These are phyloP conservation scores for Pandemis heparana DNA, from an alignment of 2,888 invertebrate genomes.

Conservation along the genomic window DNA sequence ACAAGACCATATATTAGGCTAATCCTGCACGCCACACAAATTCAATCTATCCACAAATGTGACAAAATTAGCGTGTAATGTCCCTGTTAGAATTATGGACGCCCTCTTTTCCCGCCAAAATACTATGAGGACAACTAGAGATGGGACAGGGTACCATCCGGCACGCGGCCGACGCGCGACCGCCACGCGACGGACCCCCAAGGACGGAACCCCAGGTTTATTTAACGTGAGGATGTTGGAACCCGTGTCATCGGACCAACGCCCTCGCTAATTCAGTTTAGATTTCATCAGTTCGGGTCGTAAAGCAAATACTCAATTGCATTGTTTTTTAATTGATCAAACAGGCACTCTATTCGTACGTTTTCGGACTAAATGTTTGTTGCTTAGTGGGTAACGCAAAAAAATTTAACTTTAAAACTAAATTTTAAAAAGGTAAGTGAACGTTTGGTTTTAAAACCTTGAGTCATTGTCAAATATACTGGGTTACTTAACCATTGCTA, in stretches of 20 bases:
- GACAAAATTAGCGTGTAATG: constrained; percentile 85
- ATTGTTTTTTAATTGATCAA: constrained; percentile 81
- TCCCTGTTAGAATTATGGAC: constrained; percentile 81
- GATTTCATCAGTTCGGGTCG: constrained; percentile 71
- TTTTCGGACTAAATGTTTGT: not conserved
- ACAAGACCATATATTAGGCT: constrained; percentile 58
- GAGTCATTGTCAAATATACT: no score
- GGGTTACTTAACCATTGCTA: no score
- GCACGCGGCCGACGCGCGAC: constrained; percentile 62
- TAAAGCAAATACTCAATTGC: constrained; percentile 79
- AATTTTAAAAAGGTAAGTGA: no score
- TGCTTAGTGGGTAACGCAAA: no score
- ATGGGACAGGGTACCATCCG: constrained; percentile 44
- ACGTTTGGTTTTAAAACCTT: no score
- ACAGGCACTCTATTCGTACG: constrained; percentile 58
- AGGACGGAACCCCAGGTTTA: constrained; percentile 67
- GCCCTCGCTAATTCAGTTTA: constrained; percentile 76
- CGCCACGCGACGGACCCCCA: constrained; percentile 60
- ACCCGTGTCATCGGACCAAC: constrained; percentile 74
- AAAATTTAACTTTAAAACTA: no score
- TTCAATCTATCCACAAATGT: constrained; percentile 79
- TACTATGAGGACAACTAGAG: constrained; percentile 54
- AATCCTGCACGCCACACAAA: constrained; percentile 67
- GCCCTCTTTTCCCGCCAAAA: constrained; percentile 69
- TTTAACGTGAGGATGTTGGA: constrained; percentile 76